Conservation (phyloP, 2,888 invertebrate species). For the Temnothorax rugatulus region DNA sequence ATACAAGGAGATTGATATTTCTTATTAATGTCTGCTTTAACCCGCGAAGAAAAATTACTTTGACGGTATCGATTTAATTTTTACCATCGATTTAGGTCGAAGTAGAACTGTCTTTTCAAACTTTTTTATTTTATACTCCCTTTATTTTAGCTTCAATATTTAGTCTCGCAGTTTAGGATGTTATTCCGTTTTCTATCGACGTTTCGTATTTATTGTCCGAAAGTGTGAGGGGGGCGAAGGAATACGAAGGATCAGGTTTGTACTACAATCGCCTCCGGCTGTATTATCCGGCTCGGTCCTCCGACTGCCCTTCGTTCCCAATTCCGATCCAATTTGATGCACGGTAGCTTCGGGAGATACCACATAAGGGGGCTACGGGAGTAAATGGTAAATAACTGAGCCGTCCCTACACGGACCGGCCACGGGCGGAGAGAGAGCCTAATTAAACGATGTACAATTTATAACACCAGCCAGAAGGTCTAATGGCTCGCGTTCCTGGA, state of each 20-base stretch:
- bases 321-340: constrained; percentile 83
- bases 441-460: constrained; percentile 87
- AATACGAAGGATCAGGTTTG: constrained; percentile 5
- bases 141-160: not conserved
- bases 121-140: not conserved
- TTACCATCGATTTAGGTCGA: not conserved
- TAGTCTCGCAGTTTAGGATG: not conserved
- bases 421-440: constrained; percentile 81
- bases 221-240: not conserved
- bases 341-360: constrained; percentile 79
- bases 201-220: constrained; percentile 20
- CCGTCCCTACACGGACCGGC: constrained; percentile 68
- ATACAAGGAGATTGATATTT: not conserved
- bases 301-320: constrained; percentile 65
- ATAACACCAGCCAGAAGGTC: constrained; percentile 86
- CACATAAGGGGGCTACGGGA: constrained; percentile 71
- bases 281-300: constrained; percentile 12
- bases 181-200: not conserved
- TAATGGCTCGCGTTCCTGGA: constrained; percentile 86
- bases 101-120: not conserved
- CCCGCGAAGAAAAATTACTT: not conserved
- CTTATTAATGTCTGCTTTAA: not conserved
- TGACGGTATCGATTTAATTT: not conserved
- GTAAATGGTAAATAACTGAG: constrained; percentile 82
- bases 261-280: constrained; percentile 45